Base-by-base conservation (phyloP, 2,888 invertebrate species). In the Helleia helle region DNA sequence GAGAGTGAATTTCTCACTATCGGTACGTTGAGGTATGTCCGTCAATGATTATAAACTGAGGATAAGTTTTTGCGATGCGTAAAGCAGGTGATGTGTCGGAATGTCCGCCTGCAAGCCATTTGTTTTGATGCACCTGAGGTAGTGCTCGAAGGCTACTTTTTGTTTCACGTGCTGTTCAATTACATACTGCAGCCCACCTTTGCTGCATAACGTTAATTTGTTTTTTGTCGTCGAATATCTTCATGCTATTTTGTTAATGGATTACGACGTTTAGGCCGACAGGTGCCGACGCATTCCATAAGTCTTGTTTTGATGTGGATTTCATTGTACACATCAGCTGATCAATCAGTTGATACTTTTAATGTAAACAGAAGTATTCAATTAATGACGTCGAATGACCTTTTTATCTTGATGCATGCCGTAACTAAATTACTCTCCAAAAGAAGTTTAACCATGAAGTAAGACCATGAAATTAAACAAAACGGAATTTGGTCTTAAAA, bases 1-100 rank as follows among this genome's bases (percentile, higher is more conserved):
- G n/a, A n/a, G n/a, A 34, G 22, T 11, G 18, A 18, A 11, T 17
- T 34, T 34, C 18, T 34, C 14, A 30, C 18, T 11, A 15, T 18
- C 5, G 34, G 18, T 22, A 17, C 18, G 5, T 11, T 22, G 12
- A 34, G 17, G 9, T 34, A 11, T 34, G 12, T 22, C 34, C 34
- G 34, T 18, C 34, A 2, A 34, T 18, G 34, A 8, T 34, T 11
- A 17, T 18, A 18, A 22, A 25, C 13, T n/a, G n/a, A n/a, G n/a
- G 13, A 24, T 22, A 44, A 48, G 62, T 76, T 77, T 75, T 77
- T 79, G 65, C 46, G 41, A 50, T 1, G 22, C 48, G 57, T 15
- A 29, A 47, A 55, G 56, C 50, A 57, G 51, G 53, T 56, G 62
- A 54, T 55, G 59, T 34, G 9, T 26, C 27, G 49, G 56, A 58